phyloP scores from a whole-genome alignment of 2,113 vertebrate species.

The Bettongia penicillata region DNA sequence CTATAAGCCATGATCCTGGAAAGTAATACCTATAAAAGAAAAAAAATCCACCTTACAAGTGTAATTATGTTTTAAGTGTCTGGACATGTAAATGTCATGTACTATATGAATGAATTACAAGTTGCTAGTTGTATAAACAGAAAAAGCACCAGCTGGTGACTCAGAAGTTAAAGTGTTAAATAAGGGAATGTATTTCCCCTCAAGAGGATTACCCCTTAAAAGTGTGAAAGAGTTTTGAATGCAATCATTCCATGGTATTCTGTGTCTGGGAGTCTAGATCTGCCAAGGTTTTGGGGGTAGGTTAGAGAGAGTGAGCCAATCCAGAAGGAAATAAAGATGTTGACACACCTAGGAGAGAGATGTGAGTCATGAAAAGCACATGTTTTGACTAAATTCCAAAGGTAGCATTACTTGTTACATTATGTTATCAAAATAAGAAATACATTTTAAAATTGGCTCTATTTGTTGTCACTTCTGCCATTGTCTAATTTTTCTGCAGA shows the following conservation, averaged over 20 bases:
- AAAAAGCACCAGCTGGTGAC: background rate
- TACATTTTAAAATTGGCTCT: background rate
- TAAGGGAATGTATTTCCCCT: background rate
- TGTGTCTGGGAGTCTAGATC: background rate
- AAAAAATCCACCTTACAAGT: background rate
- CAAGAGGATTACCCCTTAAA: background rate
- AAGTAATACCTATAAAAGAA: too few species aligned
- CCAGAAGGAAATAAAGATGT: background rate
- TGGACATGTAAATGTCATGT: background rate
- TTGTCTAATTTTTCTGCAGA: background rate
- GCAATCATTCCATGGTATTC: background rate
- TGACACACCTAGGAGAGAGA: background rate
- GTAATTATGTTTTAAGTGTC: background rate
- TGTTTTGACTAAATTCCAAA: background rate
- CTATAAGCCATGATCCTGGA: too few species aligned
- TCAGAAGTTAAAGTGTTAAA: background rate
- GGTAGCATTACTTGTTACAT: background rate
- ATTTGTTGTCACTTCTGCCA: background rate
- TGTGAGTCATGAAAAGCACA: background rate
- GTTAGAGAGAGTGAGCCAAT: background rate
- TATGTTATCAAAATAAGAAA: background rate
- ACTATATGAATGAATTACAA: background rate
- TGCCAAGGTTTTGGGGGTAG: background rate
- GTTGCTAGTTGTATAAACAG: background rate
- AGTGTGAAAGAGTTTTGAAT: background rate